These are phyloP conservation scores for Anguilla obscura DNA, from an alignment of 2,797 vertebrate species.

Conservation along the genomic window DNA sequence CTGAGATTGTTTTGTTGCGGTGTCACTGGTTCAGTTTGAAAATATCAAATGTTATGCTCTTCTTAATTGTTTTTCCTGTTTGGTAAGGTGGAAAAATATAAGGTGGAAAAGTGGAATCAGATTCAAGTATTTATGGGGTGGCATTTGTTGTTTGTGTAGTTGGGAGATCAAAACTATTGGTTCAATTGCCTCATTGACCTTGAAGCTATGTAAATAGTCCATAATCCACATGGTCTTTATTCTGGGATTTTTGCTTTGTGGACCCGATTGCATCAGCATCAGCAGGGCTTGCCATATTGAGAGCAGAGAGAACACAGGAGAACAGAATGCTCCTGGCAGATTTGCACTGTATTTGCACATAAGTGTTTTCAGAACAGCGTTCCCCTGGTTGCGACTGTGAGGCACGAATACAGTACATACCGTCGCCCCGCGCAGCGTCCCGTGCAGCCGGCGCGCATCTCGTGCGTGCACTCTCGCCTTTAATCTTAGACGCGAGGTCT, in stretches of 20 bases:
- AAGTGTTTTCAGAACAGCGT: constrained; percentile 54
- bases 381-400: constrained; percentile 48
- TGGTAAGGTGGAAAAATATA: not conserved
- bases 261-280: constrained; percentile 28
- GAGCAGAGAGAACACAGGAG: constrained; percentile 46
- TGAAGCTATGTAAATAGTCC: constrained; percentile 33
- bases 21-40: not conserved
- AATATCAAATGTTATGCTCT: not conserved
- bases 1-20: not conserved
- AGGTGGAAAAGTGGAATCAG: not conserved
- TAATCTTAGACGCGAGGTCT: not conserved
- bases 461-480: not conserved
- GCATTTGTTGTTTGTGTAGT: not conserved
- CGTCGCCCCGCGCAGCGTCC: constrained; percentile 36
- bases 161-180: constrained; percentile 11
- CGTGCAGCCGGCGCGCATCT: not conserved
- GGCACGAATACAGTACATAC: constrained; percentile 62
- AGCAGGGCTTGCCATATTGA: constrained; percentile 21
- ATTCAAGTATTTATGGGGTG: not conserved
- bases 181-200: constrained; percentile 35
- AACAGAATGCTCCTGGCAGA: constrained; percentile 50
- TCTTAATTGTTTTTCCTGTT: not conserved
- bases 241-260: constrained; percentile 8
- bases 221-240: constrained; percentile 7
- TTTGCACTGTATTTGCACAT: constrained; percentile 53